Evolutionary conservation across 2,888 invertebrate species (phyloP).

Genomic region (Drosophila picticornis): DNA sequence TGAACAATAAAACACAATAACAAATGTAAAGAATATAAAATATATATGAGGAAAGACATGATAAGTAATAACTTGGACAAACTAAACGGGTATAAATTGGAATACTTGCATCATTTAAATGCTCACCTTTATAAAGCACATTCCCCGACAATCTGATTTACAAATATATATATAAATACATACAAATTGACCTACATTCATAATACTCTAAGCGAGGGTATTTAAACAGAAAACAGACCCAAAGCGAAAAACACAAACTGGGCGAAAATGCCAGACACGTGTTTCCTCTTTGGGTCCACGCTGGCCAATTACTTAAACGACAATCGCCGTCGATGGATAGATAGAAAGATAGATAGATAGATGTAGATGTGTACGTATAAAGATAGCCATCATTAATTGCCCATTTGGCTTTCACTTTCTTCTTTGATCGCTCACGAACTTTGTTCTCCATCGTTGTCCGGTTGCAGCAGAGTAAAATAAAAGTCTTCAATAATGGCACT

Average conservation of each 20-base stretch:
- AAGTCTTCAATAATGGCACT: slow-evolving; percentile 35
- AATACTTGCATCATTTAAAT: not conserved
- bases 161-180: not conserved
- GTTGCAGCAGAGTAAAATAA: slow-evolving; percentile 14
- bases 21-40: too few species aligned
- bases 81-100: not conserved
- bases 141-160: not conserved
- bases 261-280: slow-evolving; percentile 43
- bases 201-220: not conserved
- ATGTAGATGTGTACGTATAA: not conserved
- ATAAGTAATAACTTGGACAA: not conserved
- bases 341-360: not conserved
- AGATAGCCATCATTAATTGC: slow-evolving; percentile 51
- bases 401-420: slow-evolving; percentile 56
- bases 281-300: slow-evolving; percentile 25
- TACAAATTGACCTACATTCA: not conserved
- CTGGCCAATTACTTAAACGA: slow-evolving; percentile 35
- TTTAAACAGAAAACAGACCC: not conserved
- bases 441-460: not conserved
- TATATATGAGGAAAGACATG: not conserved
- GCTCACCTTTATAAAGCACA: too few species aligned
- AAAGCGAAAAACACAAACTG: slow-evolving; percentile 7
- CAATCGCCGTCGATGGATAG: slow-evolving; percentile 28
- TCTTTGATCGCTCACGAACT: slow-evolving; percentile 26
- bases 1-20: slow-evolving; percentile 24